Evolutionary conservation across 2,113 vertebrate genomes (phyloP), one percentile per base, ranked within the genome.

Genomic region (Chiloscyllium plagiosum): DNA sequence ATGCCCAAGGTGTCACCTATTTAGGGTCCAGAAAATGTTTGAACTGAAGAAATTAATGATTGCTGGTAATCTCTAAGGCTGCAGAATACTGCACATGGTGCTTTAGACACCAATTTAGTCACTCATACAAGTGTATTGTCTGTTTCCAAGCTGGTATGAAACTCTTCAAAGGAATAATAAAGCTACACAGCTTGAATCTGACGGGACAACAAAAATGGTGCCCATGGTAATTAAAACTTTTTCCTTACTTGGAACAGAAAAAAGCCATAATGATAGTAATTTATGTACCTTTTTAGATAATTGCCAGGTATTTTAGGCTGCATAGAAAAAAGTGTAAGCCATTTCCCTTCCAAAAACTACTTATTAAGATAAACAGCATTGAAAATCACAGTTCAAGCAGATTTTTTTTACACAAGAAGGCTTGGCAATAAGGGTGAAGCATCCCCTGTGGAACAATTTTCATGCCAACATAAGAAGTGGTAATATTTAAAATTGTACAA

Each of bases 261-360:
- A 93, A 93, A 93, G 61, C 61, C 61, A 93, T 93, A 93, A 93
- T 93, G 61, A 93, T 93, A 93, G 89, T 93, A 93, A 93, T 93
- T 68, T 93, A 66, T 93, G 61, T 93, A 93, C 89, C 56, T 93
- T 93, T 93, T 93, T 93, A 93, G 89, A 93, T 93, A 93, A 93
- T 93, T 93, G 89, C 89, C 89, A 66, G 89, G 89, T 93, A 93
- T 93, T 93, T 93, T 93, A 66, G 66, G 89, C 33, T 66, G 66
- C 52, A 61, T 65, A 47, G 80, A 93, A 93, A 93, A 87, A 93
- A 66, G 17, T 93, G 19, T 68, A 93, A 93, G 61, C 89, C 65
- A 61, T n/a, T 92, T 61, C 17, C 87, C 52, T 93, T 68, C 37
- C 89, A 66, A 93, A 93, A 93, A 66, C 89, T 6, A 93, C 61